These are phyloP conservation scores for Octomys mimax DNA, from an alignment of 2,797 vertebrate species.

Conservation along the genomic window DNA sequence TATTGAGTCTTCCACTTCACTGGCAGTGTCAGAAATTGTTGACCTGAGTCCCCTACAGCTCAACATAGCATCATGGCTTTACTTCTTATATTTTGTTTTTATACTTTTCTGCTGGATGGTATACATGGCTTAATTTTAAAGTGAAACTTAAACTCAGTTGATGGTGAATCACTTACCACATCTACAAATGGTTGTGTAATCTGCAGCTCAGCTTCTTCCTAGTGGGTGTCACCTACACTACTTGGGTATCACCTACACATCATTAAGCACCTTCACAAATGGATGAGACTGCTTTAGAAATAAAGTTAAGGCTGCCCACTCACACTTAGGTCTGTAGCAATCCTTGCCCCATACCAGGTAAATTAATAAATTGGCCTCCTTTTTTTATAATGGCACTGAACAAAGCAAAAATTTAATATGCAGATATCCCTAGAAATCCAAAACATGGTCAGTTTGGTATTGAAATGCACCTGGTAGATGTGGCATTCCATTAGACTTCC, in stretches of 20 bases:
- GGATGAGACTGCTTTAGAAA: neutral
- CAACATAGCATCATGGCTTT: too few relatives aligned
- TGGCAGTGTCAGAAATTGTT: too few relatives aligned
- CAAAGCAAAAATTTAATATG: neutral
- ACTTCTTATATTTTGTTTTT: too few relatives aligned
- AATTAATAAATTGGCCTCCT: neutral
- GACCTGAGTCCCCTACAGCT: too few relatives aligned
- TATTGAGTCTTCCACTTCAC: too few relatives aligned
- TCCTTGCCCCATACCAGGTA: neutral
- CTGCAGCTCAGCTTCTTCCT: neutral
- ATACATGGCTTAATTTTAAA: neutral
- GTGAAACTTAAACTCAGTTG: conserved; percentile 9
- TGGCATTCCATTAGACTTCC: neutral
- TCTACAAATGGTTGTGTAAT: neutral
- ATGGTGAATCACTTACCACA: neutral
- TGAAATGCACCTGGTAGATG: neutral
- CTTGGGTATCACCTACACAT: neutral
- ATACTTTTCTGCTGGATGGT: too few relatives aligned
- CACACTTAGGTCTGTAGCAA: neutral
- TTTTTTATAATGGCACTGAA: conserved; percentile 24
- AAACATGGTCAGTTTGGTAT: neutral
- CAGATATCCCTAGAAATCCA: neutral
- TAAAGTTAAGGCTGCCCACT: neutral
- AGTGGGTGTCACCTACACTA: neutral
- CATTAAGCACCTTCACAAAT: neutral